A percentile compares a stretch with the other conserved stretches of the same genome.
These are phyloP conservation scores for Xanthia icteritia DNA, from an alignment of 2,888 invertebrate genomes.

Conservation along the genomic window DNA sequence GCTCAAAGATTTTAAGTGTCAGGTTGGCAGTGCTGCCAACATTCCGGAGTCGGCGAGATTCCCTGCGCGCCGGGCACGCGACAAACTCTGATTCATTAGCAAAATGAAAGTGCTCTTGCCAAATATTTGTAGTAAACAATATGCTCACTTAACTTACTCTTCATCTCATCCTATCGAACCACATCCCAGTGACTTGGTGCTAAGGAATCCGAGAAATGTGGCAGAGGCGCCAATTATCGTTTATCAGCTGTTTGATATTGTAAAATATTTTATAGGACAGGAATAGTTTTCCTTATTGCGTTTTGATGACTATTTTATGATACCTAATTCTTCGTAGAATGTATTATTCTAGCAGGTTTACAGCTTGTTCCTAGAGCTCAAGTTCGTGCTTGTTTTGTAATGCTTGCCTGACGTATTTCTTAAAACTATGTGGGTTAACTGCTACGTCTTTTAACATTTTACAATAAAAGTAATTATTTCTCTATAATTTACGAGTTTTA, in stretches of 20 bases:
- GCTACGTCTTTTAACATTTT: neutral
- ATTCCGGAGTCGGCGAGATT: conserved; percentile 64
- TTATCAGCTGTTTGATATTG: conserved; percentile 45
- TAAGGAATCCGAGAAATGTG: conserved; percentile 55
- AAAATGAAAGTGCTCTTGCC: conserved; percentile 69
- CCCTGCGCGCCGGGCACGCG: conserved; percentile 67
- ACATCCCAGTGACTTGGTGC: conserved; percentile 51
- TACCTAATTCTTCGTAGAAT: conserved; percentile 17
- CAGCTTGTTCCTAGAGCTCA: neutral
- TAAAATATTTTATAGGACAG: conserved; percentile 41
- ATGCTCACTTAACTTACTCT: conserved; percentile 56
- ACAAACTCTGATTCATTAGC: conserved; percentile 70
- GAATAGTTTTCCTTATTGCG: conserved; percentile 55
- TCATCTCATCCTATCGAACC: conserved; percentile 38
- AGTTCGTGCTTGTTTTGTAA: neutral
- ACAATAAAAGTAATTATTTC: neutral
- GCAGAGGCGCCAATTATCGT: conserved; percentile 53
- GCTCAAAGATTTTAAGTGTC: conserved; percentile 60
- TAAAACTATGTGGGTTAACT: neutral
- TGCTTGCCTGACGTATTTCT: neutral
- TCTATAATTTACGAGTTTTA: neutral
- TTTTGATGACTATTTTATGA: conserved; percentile 42
- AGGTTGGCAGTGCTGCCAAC: conserved; percentile 72
- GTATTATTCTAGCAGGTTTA: conserved; percentile 18
- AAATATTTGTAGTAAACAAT: conserved; percentile 72